Conservation (phyloP, 2,113 vertebrate genomes). For the Cyphotilapia sp. region DNA sequence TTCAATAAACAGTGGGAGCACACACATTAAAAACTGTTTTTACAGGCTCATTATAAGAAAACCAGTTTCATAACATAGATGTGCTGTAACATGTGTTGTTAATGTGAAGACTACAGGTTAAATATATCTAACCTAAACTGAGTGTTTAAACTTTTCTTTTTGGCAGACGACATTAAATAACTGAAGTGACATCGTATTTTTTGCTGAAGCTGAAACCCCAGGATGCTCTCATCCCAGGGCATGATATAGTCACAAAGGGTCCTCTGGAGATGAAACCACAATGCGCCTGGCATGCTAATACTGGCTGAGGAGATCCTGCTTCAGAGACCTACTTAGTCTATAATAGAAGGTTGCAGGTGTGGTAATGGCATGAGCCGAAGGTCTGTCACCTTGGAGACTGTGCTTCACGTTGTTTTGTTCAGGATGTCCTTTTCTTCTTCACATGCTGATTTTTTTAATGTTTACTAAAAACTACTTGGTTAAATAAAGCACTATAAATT, state of each 20-base stretch:
- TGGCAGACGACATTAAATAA: background rate
- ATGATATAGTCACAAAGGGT: background rate
- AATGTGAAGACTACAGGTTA: background rate
- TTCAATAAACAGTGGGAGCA: background rate
- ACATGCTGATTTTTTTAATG: background rate
- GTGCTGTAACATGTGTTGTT: background rate
- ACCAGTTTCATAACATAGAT: background rate
- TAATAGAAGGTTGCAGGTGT: background rate
- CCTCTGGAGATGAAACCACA: background rate
- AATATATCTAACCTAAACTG: background rate
- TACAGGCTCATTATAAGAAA: background rate
- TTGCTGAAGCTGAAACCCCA: background rate
- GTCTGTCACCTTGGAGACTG: background rate
- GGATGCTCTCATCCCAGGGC: background rate
- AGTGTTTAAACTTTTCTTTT: background rate
- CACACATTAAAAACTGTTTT: background rate
- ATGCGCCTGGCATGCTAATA: background rate
- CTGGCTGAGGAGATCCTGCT: background rate
- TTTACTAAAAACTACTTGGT: background rate
- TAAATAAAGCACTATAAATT: background rate
- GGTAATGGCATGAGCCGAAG: background rate
- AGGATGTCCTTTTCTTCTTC: background rate
- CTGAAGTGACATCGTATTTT: background rate
- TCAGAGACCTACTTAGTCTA: background rate
- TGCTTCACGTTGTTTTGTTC: background rate